phyloP scores from a whole-genome alignment of 1,140 invertebrate genomes.

The Venustaconcha ellipsiformis region DNA sequence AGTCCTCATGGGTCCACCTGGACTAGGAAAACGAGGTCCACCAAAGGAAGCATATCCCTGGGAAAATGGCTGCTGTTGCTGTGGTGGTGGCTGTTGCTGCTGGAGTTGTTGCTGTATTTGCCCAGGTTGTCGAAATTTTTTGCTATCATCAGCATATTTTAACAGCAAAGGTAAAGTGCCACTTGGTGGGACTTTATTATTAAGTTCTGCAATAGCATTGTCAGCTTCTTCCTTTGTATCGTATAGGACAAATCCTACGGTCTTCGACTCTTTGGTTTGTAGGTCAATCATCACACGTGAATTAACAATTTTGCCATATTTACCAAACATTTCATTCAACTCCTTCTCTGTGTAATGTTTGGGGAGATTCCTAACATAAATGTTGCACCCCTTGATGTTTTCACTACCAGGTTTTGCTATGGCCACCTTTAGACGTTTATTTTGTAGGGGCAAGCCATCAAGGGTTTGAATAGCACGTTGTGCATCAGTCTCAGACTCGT shows the following conservation, averaged over 20 bases:
- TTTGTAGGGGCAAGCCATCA: constrained; percentile 88
- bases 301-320: constrained; percentile 89
- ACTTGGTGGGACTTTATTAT: constrained; percentile 86
- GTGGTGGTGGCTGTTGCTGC: not conserved
- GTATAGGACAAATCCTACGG: constrained; percentile 87
- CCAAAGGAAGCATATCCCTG: constrained; percentile 5
- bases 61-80: constrained; percentile 24
- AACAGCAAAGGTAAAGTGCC: constrained; percentile 84
- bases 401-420: constrained; percentile 90
- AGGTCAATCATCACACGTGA: constrained; percentile 90
- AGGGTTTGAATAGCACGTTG: constrained; percentile 84
- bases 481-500: constrained; percentile 85
- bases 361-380: constrained; percentile 92
- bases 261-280: constrained; percentile 84
- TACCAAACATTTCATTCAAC: constrained; percentile 85
- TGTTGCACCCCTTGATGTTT: constrained; percentile 92
- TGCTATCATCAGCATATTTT: constrained; percentile 90
- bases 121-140: constrained; percentile 63
- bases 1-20: constrained; percentile 22
- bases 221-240: constrained; percentile 77
- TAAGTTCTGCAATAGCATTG: constrained; percentile 84
- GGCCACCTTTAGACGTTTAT: constrained; percentile 88
- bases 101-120: too few relatives aligned
- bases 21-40: constrained; percentile 1
- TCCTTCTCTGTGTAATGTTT: constrained; percentile 76